Conservation (phyloP, 1,140 invertebrate genomes). For the Ladona fulva region DNA sequence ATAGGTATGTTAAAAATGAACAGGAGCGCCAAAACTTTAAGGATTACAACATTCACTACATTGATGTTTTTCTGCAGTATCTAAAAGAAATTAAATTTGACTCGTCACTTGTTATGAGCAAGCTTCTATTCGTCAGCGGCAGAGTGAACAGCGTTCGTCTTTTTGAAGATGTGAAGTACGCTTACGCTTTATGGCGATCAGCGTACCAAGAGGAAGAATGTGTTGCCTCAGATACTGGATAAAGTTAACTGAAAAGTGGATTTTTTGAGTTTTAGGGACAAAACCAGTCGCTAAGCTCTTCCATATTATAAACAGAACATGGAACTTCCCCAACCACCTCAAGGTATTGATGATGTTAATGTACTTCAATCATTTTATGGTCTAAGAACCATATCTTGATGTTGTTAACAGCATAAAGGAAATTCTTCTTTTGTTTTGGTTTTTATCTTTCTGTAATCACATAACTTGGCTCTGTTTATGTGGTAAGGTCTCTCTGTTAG, state of each 20-base stretch:
- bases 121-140: not conserved
- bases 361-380: too few relatives aligned
- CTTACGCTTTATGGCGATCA: not conserved
- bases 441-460: too few relatives aligned
- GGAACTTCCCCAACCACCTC: not conserved
- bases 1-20: too few relatives aligned
- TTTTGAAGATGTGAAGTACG: slow-evolving; percentile 9
- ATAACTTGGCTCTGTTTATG: too few relatives aligned
- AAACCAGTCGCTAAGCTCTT: not conserved
- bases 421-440: too few relatives aligned
- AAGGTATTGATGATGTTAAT: not conserved
- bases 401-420: too few relatives aligned
- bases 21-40: too few relatives aligned
- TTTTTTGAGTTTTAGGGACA: not conserved
- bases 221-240: not conserved
- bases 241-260: not conserved
- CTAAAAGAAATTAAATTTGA: too few relatives aligned
- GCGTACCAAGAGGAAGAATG: not conserved
- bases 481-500: too few relatives aligned
- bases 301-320: not conserved
- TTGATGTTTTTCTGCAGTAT: too few relatives aligned
- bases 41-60: too few relatives aligned
- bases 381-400: too few relatives aligned
- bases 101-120: not conserved
- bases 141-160: not conserved